Evolutionary conservation across 2,797 vertebrate species (phyloP).

Genomic region (Poecilia picta): DNA sequence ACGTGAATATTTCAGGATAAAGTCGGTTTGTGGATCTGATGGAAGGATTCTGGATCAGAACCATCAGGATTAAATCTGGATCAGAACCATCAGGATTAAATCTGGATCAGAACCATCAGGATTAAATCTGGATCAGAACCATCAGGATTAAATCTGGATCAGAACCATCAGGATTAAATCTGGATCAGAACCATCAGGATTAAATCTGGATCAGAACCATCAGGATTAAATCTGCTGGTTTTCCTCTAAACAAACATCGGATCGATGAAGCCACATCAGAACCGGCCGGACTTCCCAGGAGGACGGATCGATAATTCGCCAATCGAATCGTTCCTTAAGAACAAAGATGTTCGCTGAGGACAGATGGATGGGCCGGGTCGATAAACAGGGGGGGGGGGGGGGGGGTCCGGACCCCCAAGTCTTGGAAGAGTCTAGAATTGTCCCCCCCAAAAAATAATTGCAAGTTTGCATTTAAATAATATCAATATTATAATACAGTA

Average conservation of each 20-base stretch:
- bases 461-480: too few species aligned
- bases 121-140: too few species aligned
- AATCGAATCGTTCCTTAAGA: slow-evolving; percentile 10
- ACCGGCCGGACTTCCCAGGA: background rate
- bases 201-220: background rate
- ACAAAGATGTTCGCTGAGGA: slow-evolving; percentile 1
- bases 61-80: too few species aligned
- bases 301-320: background rate
- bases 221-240: background rate
- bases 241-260: background rate
- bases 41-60: background rate
- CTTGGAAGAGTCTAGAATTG: too few species aligned
- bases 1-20: background rate
- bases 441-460: too few species aligned
- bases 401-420: too few species aligned
- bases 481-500: too few species aligned
- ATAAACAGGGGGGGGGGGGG: background rate
- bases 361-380: background rate
- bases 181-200: too few species aligned
- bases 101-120: too few species aligned
- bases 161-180: too few species aligned
- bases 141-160: too few species aligned
- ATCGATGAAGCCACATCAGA: background rate
- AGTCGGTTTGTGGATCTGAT: background rate
- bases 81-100: too few species aligned